Conservation (phyloP, 2,113 vertebrate species). For the Coturnix japonica region DNA sequence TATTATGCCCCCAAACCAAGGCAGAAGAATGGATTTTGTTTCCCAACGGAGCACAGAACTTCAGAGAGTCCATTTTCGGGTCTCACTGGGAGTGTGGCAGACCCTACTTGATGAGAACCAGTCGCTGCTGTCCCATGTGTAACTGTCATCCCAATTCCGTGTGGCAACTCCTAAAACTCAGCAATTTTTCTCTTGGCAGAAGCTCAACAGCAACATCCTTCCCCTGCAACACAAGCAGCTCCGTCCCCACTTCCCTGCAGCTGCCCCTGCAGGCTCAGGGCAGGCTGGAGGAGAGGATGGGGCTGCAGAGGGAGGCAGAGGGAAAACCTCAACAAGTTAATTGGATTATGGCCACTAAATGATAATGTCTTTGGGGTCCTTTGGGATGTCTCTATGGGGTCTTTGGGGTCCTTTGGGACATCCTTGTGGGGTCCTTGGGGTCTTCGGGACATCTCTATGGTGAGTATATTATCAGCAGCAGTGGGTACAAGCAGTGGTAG, state of each 20-base stretch:
- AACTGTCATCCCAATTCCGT: neutral
- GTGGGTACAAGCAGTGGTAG: neutral
- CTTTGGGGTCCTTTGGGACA: too few relatives aligned
- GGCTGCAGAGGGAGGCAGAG: neutral
- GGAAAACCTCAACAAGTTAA: neutral
- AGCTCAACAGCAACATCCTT: constrained; percentile 49
- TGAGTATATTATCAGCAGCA: neutral
- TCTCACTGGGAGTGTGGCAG: neutral
- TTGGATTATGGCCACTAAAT: neutral
- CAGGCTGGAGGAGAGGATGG: neutral
- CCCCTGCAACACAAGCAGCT: neutral
- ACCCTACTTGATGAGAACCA: constrained; percentile 37
- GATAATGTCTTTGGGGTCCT: too few relatives aligned
- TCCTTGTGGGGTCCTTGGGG: too few relatives aligned
- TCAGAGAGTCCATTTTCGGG: constrained; percentile 13
- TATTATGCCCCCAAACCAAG: neutral
- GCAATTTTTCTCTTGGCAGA: constrained; percentile 22
- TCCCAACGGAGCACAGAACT: neutral
- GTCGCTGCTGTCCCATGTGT: neutral
- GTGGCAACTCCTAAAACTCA: neutral
- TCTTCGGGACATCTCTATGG: too few relatives aligned
- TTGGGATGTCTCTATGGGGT: too few relatives aligned
- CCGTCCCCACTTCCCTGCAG: neutral
- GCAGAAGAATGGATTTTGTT: neutral
- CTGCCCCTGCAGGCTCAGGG: neutral